These are phyloP conservation scores for Parapristionchus giblindavisi DNA, from an alignment of 2,888 invertebrate genomes.

Conservation along the genomic window DNA sequence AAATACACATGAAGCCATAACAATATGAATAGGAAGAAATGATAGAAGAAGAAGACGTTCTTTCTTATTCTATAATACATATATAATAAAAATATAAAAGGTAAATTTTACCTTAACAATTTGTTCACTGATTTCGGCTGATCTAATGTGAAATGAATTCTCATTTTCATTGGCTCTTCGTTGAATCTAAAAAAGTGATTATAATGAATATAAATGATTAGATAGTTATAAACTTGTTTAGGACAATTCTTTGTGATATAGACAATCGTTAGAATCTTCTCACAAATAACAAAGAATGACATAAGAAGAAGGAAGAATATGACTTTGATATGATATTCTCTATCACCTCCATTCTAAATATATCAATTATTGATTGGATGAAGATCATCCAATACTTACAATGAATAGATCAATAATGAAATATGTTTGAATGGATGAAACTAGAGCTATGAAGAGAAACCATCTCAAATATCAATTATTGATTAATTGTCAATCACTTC, in stretches of 20 bases:
- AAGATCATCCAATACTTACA: background rate
- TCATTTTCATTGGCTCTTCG: too few species aligned
- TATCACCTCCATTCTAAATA: background rate
- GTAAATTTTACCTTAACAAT: too few species aligned
- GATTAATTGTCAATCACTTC: background rate
- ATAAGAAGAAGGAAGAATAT: constrained; percentile 3
- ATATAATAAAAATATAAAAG: too few species aligned
- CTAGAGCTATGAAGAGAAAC: constrained; percentile 14
- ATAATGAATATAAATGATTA: background rate
- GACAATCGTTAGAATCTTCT: constrained; percentile 15
- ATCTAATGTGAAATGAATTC: too few species aligned
- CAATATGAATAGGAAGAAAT: constrained; percentile 2
- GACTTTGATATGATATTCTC: background rate
- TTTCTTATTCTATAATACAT: background rate
- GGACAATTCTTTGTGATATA: background rate
- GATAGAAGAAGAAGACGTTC: background rate
- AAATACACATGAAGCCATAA: background rate
- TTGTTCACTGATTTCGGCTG: too few species aligned
- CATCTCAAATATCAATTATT: background rate
- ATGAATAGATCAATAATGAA: background rate
- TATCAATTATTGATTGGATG: background rate
- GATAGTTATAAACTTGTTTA: background rate
- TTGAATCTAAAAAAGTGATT: too few species aligned
- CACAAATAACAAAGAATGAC: background rate
- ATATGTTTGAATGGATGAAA: constrained; percentile 4